Evolutionary conservation across 2,888 invertebrate genomes (phyloP).

Genomic region (Poecilus cupreus): DNA sequence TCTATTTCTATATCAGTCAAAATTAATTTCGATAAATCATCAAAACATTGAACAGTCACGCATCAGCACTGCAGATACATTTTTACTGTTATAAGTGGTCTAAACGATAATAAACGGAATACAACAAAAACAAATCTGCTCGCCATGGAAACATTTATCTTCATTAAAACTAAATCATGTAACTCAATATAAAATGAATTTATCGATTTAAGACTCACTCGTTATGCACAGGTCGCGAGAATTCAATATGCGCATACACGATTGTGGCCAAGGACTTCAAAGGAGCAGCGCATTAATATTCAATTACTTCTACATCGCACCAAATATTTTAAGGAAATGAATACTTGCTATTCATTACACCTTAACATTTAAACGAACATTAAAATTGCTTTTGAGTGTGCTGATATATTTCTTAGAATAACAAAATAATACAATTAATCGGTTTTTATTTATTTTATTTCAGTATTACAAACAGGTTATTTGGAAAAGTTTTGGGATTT

Average conservation of each 20-base stretch:
- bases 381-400: too few species aligned
- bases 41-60: conserved; percentile 21
- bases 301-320: too few species aligned
- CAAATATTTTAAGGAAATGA: too few species aligned
- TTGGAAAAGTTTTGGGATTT: too few species aligned
- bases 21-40: conserved; percentile 36
- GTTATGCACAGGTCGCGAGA: neutral
- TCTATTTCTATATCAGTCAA: conserved; percentile 22
- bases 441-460: too few species aligned
- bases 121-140: conserved; percentile 37
- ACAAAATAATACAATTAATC: too few species aligned
- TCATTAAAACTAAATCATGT: conserved; percentile 45
- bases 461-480: too few species aligned
- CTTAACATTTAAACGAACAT: too few species aligned
- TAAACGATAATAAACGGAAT: conserved; percentile 28
- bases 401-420: too few species aligned
- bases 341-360: too few species aligned
- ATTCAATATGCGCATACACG: conserved; percentile 15
- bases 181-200: conserved; percentile 35
- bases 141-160: conserved; percentile 23
- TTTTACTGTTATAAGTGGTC: conserved; percentile 20
- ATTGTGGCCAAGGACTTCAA: neutral
- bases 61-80: conserved; percentile 36
- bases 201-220: conserved; percentile 17
- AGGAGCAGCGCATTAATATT: neutral